Evolutionary conservation across 2,797 vertebrate species (phyloP), one percentile per base, ranked within the genome.

Genomic region (Cichlasoma orientale): DNA sequence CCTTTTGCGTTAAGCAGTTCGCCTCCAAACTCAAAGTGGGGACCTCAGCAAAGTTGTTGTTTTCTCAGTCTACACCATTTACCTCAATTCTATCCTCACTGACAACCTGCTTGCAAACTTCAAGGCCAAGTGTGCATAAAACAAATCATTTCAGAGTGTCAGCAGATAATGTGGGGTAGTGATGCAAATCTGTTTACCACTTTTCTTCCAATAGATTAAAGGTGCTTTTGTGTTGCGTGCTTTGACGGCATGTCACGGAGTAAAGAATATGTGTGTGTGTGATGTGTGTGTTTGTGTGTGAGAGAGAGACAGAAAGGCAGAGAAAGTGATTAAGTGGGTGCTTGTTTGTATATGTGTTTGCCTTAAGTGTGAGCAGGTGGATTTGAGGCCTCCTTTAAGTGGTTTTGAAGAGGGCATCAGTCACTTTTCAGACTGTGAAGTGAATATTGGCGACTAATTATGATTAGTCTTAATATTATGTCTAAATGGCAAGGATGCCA

Each of bases 31-130:
- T 94, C 95, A 96, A 96, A 96, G 93, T 95, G 94, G 91, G 93
- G 92, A 93, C 93, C 95, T 96, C 96, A 96, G 96, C 95, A 96
- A 94, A 95, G 93, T 94, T 91, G 93, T 95, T 95, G 94, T 95
- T 95, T 95, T 95, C 93, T 92, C 92, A 72, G 89, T 93, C 86
- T 88, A 90, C 93, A 88, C 93, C 94, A 94, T 96, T 95, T 96
- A 94, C 95, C 94, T 96, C 93, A 94, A 95, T 95, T 94, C 94
- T 96, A 96, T 96, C 95, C 93, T 95, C 94, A 90, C 92, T 95
- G 95, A 95, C 95, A 96, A 94, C 88, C 92, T 94, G 94, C 93
- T 93, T 68, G 93, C 92, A 89, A 95, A 95, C 95, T 94, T 95
- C 93, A 95, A 94, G 92, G 91, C 92, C 93, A 90, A 90, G 91